Evolutionary conservation across 2,888 invertebrate genomes (phyloP), one percentile per base, ranked within the genome.

Genomic region (Ferrisia virgata): DNA sequence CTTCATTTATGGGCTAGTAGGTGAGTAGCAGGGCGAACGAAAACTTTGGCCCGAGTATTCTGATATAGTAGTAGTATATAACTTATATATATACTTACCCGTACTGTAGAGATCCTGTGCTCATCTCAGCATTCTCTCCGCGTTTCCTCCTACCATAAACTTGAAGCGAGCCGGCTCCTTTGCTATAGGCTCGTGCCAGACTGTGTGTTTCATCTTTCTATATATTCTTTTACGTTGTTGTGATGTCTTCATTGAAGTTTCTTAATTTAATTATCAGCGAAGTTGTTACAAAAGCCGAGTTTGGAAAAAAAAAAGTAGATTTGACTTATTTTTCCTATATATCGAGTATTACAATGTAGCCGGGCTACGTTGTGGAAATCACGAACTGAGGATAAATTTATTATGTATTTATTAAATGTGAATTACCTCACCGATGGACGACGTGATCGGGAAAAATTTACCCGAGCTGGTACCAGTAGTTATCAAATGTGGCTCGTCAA

Each of bases 171-270:
- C 47, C n/a, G n/a, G n/a, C 40, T 40, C 13, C 40, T 64, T 64
- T 28, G 13, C 28, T n/a, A n/a, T 31, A 15, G 33, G 72, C 33
- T 72, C 72, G 33, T 33, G 72, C 72, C 33, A 33, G 33, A 72
- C 33, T n/a, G n/a, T n/a, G n/a, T 64, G 33, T 72, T 33, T 33
- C 58, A 25, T 72, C 18, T 72, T 64, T 18, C 72, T n/a, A n/a
- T n/a, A n/a, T 9, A 72, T 72, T 72, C 72, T 72, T 72, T 72
- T 72, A 33, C 72, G 72, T 33, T 36, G 72, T 72, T 72, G 72
- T 72, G 72, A 72, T 33, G 72, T 72, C 72, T 72, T 72, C 72
- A 72, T 72, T 72, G 72, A 72, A 72, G 72, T 72, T 72, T 72
- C 72, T 33, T 72, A 72, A 72, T 72, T 72, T 72, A 72, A 72